These are phyloP conservation scores for Garrulus glandarius DNA, from an alignment of 2,797 vertebrate genomes.

Conservation along the genomic window DNA sequence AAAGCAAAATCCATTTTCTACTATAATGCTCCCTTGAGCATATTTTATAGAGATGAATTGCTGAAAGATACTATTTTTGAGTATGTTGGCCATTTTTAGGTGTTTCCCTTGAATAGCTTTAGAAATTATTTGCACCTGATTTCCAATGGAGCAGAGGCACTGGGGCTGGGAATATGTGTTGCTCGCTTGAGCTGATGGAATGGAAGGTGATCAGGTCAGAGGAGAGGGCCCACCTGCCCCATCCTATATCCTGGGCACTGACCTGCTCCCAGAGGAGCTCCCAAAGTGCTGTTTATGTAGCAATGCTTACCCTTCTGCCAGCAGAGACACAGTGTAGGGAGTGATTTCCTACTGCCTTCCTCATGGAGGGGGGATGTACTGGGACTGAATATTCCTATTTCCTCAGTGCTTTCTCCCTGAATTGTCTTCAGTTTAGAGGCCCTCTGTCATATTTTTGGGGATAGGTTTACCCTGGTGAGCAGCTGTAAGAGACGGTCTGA, in stretches of 20 bases:
- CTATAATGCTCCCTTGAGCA: not conserved
- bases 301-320: not conserved
- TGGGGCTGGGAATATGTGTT: not conserved
- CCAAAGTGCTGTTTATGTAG: accelerated
- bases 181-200: accelerated
- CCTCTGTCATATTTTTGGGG: not conserved
- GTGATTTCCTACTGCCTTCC: not conserved
- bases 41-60: not conserved
- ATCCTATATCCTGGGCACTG: too few species aligned
- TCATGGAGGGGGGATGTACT: accelerated
- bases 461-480: not conserved
- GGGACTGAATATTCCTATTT: not conserved
- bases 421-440: not conserved
- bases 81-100: not conserved
- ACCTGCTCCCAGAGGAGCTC: accelerated
- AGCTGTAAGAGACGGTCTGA: too few species aligned
- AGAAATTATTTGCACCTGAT: not conserved
- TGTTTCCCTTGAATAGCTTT: not conserved
- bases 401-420: not conserved
- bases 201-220: not conserved
- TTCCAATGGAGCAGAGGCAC: not conserved
- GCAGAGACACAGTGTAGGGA: accelerated
- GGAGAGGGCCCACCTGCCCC: not conserved
- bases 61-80: not conserved
- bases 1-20: constrained; percentile 42